A percentile compares a stretch with the other conserved stretches of the same genome.
These are phyloP conservation scores for Aethes cnicana DNA, from an alignment of 2,888 invertebrate species.

Conservation along the genomic window DNA sequence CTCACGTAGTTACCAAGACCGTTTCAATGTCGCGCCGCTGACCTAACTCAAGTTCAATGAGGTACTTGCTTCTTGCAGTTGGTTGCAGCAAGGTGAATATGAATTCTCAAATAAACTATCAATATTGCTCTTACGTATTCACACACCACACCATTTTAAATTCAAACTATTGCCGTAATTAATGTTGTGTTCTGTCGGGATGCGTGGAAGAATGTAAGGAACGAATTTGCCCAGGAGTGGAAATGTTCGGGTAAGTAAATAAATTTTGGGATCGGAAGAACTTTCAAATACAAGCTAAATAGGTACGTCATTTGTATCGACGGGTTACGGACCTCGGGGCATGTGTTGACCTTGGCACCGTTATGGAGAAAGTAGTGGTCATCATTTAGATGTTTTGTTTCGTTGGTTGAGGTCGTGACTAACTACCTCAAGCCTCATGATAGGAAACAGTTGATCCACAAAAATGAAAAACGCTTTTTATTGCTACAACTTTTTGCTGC, in stretches of 20 bases:
- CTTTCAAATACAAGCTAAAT: too few species aligned
- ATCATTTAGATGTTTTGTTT: not conserved
- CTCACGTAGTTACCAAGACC: not conserved
- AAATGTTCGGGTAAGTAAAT: too few species aligned
- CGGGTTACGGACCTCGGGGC: not conserved
- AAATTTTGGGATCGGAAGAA: not conserved
- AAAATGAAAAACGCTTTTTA: not conserved
- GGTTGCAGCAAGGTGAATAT: not conserved
- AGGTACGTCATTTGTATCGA: too few species aligned
- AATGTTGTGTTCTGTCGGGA: too few species aligned
- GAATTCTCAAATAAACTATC: not conserved
- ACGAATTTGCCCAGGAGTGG: too few species aligned
- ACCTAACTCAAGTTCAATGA: slow-evolving; percentile 14
- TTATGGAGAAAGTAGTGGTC: slow-evolving; percentile 2
- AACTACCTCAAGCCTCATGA: too few species aligned
- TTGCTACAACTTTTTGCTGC: too few species aligned
- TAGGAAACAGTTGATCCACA: not conserved
- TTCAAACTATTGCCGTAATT: too few species aligned
- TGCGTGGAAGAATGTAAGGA: too few species aligned
- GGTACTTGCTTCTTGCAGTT: not conserved
- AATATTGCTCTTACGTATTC: too few species aligned
- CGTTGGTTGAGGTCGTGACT: not conserved
- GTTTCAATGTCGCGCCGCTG: slow-evolving; percentile 11
- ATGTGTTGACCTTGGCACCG: slow-evolving; percentile 1
- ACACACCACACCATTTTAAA: too few species aligned